Percentiles rank a stretch among this genome's conserved stretches.
Conservation (phyloP, 23 tunicate species). For the Corella eumyota region DNA sequence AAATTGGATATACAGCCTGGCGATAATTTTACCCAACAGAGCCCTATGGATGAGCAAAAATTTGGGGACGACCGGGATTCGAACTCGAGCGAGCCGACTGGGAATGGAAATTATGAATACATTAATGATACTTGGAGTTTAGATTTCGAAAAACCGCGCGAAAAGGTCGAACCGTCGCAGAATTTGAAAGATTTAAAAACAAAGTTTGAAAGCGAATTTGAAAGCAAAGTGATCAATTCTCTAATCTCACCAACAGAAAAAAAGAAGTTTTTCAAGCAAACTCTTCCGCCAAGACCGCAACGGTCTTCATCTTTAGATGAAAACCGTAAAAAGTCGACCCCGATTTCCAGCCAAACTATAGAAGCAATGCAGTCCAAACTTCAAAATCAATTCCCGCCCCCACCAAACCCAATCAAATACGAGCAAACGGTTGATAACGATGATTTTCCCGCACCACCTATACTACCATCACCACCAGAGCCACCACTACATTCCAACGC, state of each 20-base stretch:
- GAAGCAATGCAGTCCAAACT: background rate
- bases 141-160: slow-evolving; percentile 2
- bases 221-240: slow-evolving; percentile 22
- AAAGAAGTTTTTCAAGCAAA: slow-evolving; percentile 21
- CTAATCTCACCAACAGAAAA: slow-evolving; percentile 28
- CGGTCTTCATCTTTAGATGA: background rate
- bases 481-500: slow-evolving; percentile 5
- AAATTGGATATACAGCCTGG: background rate
- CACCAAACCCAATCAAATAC: background rate
- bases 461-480: slow-evolving; percentile 20
- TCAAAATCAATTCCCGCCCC: slow-evolving; percentile 1
- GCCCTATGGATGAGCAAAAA: background rate
- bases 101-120: too few relatives aligned
- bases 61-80: background rate
- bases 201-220: slow-evolving; percentile 21
- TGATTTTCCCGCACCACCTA: slow-evolving; percentile 35
- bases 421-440: slow-evolving; percentile 1
- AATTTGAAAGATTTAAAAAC: slow-evolving; percentile 7
- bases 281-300: background rate
- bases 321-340: too few relatives aligned
- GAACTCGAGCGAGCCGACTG: background rate
- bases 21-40: slow-evolving; percentile 6
- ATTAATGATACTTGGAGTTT: slow-evolving; percentile 8
- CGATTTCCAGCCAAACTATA: background rate
- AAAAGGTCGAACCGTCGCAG: slow-evolving; percentile 2